Percentiles rank a stretch among this genome's conserved stretches.
These are phyloP conservation scores for Pluvialis apricaria DNA, from an alignment of 2,113 vertebrate species.

Conservation along the genomic window DNA sequence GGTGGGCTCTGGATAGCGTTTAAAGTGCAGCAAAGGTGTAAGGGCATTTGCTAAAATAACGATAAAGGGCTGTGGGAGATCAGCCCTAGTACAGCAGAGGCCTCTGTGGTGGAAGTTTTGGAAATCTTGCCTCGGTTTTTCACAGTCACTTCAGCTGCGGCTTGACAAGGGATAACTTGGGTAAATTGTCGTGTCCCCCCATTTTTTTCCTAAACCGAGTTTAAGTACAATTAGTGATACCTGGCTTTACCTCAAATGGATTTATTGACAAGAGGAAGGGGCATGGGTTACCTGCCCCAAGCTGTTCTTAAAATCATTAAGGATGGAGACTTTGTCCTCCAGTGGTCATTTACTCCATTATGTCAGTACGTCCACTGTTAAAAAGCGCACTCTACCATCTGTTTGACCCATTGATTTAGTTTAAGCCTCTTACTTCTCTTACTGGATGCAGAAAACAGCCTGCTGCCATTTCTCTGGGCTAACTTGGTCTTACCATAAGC, in stretches of 20 bases:
- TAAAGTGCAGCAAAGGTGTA: not conserved
- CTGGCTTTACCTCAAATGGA: not conserved
- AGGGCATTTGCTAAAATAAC: not conserved
- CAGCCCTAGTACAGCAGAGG: not conserved
- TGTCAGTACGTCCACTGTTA: not conserved
- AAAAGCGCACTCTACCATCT: not conserved
- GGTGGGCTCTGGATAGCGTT: not conserved
- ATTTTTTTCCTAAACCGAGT: fast-evolving
- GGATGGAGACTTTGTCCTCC: not conserved
- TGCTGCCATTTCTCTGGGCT: not conserved
- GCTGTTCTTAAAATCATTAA: not conserved
- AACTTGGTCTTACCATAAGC: not conserved
- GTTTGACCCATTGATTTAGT: not conserved
- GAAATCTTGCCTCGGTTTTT: not conserved
- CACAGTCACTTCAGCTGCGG: not conserved
- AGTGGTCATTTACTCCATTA: not conserved
- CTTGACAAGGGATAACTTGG: not conserved
- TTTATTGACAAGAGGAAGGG: not conserved
- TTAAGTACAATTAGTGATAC: not conserved
- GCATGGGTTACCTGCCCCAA: not conserved
- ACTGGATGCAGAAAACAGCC: not conserved
- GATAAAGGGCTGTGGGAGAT: not conserved
- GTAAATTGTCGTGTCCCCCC: not conserved
- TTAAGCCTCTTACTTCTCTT: not conserved
- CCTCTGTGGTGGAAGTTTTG: not conserved